phyloP scores from a whole-genome alignment of 2,797 vertebrate species.

The Toxotes lorentzi region DNA sequence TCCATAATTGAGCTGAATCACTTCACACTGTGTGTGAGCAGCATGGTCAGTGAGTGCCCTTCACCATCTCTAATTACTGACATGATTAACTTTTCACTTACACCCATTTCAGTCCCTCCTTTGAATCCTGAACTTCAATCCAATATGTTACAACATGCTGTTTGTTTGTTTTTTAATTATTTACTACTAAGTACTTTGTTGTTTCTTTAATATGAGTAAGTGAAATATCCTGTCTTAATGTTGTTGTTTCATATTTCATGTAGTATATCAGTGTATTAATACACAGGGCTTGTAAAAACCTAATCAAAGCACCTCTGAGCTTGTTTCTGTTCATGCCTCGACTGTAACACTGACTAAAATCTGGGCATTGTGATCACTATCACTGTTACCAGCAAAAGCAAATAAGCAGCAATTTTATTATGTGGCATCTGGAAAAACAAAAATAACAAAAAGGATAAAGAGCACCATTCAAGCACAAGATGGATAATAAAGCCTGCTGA shows the following conservation, averaged over 20 bases:
- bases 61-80: constrained; percentile 34
- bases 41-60: constrained; percentile 23
- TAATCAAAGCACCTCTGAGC: neutral
- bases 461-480: neutral
- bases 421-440: neutral
- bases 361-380: neutral
- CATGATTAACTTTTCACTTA: constrained; percentile 27
- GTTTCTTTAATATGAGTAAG: neutral
- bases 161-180: neutral
- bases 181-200: neutral
- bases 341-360: constrained; percentile 4
- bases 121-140: neutral
- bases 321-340: neutral
- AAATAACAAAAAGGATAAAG: neutral
- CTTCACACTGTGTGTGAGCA: constrained; percentile 38
- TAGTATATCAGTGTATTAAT: neutral
- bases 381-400: neutral
- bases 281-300: neutral
- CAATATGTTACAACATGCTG: neutral
- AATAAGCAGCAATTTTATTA: constrained; percentile 8
- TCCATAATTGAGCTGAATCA: constrained; percentile 42
- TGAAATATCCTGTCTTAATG: neutral
- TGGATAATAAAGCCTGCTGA: constrained; percentile 4
- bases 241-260: neutral
- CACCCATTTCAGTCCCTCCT: neutral